These are phyloP conservation scores for Clavelina lepadiformis DNA, from an alignment of 23 tunicate species.

Conservation along the genomic window DNA sequence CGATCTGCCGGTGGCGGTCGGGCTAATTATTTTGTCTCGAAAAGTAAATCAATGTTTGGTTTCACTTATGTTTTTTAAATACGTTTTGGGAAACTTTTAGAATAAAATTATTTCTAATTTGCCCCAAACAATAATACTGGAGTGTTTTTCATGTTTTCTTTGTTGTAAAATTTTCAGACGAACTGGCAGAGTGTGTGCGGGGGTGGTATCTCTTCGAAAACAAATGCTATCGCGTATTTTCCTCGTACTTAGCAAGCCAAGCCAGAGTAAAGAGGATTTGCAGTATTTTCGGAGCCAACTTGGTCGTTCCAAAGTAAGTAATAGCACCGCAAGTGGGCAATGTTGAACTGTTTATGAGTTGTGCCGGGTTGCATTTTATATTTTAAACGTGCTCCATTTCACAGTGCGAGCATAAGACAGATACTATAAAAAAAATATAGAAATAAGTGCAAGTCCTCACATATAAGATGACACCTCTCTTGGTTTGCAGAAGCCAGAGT, in stretches of 20 bases:
- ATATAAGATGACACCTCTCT: no score
- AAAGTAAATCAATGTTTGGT: conserved; percentile 7
- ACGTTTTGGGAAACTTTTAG: no score
- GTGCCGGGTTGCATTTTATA: no score
- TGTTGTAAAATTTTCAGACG: conserved; percentile 26
- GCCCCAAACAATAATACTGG: background rate
- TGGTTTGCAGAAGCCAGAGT: conserved; percentile 1
- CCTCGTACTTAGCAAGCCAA: conserved; percentile 1
- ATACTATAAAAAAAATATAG: no score
- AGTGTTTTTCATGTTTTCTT: background rate
- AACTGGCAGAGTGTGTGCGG: conserved; percentile 30
- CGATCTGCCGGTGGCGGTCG: conserved; percentile 22
- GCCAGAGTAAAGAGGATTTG: conserved; percentile 29
- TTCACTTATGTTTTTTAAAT: no score
- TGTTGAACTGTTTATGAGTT: no score
- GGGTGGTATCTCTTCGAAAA: conserved; percentile 38
- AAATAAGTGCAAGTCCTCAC: no score
- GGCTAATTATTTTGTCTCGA: conserved; percentile 1
- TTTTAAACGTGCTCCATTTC: no score
- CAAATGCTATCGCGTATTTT: conserved; percentile 35
- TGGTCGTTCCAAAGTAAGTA: conserved; percentile 63
- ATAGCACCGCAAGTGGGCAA: no score
- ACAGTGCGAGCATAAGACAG: no score
- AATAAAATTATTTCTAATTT: background rate
- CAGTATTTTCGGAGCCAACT: conserved; percentile 8